Evolutionary conservation across 1,140 invertebrate species (phyloP).

Genomic region (Papilio machaon): DNA sequence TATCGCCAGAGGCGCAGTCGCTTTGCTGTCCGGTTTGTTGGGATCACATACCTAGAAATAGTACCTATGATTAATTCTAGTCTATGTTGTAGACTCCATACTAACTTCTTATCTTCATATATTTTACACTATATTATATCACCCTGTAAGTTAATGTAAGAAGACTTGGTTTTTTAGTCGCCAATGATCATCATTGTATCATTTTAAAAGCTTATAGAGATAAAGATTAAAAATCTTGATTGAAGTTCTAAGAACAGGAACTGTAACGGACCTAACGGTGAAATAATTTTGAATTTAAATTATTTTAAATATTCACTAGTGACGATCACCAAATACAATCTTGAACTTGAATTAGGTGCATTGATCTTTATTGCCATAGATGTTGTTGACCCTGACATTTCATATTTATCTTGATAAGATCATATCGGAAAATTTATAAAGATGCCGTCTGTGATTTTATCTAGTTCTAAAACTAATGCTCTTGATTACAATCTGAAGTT

Average conservation of each 20-base stretch:
- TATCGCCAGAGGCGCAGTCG: slow-evolving; percentile 93
- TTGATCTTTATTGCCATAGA: background rate
- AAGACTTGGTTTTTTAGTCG: no score
- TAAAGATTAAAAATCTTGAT: no score
- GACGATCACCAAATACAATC: background rate
- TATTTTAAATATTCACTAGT: background rate
- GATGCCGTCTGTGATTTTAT: background rate
- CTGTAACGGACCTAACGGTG: background rate
- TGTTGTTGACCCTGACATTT: slow-evolving; percentile 6
- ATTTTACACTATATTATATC: background rate
- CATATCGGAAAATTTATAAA: slow-evolving; percentile 3
- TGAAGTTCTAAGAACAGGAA: no score
- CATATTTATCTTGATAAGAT: slow-evolving; percentile 10
- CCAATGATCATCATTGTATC: no score
- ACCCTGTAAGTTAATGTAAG: no score
- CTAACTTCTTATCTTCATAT: background rate
- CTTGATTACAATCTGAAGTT: background rate
- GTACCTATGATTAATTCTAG: background rate
- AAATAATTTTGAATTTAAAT: background rate
- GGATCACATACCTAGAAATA: slow-evolving; percentile 76
- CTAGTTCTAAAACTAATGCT: background rate
- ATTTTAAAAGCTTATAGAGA: no score
- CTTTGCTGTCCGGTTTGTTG: slow-evolving; percentile 87
- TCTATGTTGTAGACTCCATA: no score
- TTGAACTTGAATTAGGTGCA: slow-evolving; percentile 13